phyloP scores from a whole-genome alignment of 2,888 invertebrate genomes.

The Chrysomela aeneicollis region DNA sequence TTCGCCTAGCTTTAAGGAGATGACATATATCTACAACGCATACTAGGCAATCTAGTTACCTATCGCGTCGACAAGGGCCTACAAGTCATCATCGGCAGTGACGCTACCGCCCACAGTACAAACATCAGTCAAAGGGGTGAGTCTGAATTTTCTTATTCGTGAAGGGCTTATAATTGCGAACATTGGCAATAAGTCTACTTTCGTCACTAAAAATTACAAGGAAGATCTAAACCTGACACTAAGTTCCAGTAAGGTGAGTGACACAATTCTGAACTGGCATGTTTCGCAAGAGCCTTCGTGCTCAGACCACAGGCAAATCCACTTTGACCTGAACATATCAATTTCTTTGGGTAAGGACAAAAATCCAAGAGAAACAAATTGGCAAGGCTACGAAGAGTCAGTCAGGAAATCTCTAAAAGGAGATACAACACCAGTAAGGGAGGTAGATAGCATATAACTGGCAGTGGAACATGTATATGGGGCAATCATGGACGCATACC shows the following conservation, averaged over 20 bases:
- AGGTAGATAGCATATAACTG: background rate
- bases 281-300: constrained; percentile 10
- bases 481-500: constrained; percentile 3
- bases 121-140: constrained; percentile 23
- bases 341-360: background rate
- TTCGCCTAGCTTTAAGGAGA: background rate
- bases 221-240: background rate
- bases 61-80: constrained; percentile 3
- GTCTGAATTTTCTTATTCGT: background rate
- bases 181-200: background rate
- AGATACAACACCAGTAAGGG: no score
- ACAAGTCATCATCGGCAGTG: no score
- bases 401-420: constrained; percentile 4
- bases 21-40: background rate
- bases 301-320: constrained; percentile 19
- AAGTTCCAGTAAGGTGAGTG: background rate
- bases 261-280: background rate
- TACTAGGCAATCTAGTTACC: background rate
- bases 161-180: background rate
- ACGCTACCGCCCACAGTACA: constrained; percentile 26
- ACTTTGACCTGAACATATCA: background rate
- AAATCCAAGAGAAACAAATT: constrained; percentile 18
- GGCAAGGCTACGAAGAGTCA: constrained; percentile 8
- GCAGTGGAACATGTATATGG: background rate
- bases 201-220: background rate